These are phyloP conservation scores for Automeris io DNA, from an alignment of 2,888 invertebrate species.

Conservation along the genomic window DNA sequence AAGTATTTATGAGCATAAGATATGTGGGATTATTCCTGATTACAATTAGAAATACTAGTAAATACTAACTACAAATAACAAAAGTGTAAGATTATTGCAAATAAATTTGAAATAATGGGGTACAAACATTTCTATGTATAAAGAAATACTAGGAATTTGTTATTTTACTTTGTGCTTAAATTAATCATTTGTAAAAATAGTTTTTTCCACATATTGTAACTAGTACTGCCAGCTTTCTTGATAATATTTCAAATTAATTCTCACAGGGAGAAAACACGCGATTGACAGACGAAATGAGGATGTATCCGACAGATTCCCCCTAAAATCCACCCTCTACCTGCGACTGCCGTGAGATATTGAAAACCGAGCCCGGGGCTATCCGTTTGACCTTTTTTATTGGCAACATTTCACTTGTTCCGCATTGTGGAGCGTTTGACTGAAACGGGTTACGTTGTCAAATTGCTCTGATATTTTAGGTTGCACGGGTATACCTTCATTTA, in stretches of 20 bases:
- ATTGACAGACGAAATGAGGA: slow-evolving; percentile 59
- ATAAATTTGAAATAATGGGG: no score
- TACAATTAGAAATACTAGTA: no score
- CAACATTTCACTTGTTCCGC: slow-evolving; percentile 68
- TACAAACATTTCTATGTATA: no score
- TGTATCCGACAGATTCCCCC: slow-evolving; percentile 44
- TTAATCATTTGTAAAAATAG: no score
- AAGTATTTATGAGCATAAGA: no score
- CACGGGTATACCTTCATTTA: slow-evolving; percentile 46
- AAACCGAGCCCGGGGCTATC: slow-evolving; percentile 57
- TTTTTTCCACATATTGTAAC: no score
- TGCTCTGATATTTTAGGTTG: slow-evolving; percentile 53
- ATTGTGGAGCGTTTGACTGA: slow-evolving; percentile 58
- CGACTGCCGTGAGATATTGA: slow-evolving; percentile 63
- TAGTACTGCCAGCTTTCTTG: not conserved
- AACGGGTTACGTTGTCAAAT: slow-evolving; percentile 62
- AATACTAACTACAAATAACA: no score
- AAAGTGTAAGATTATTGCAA: no score
- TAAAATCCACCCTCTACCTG: slow-evolving; percentile 39
- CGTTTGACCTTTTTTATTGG: slow-evolving; percentile 70
- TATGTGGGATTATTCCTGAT: no score
- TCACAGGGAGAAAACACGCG: slow-evolving; percentile 32
- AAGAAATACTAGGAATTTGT: no score
- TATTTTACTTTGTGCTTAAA: no score
- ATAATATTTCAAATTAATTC: slow-evolving; percentile 23